phyloP scores from a whole-genome alignment of 2,797 vertebrate genomes.

The Toxotes lorentzi region DNA sequence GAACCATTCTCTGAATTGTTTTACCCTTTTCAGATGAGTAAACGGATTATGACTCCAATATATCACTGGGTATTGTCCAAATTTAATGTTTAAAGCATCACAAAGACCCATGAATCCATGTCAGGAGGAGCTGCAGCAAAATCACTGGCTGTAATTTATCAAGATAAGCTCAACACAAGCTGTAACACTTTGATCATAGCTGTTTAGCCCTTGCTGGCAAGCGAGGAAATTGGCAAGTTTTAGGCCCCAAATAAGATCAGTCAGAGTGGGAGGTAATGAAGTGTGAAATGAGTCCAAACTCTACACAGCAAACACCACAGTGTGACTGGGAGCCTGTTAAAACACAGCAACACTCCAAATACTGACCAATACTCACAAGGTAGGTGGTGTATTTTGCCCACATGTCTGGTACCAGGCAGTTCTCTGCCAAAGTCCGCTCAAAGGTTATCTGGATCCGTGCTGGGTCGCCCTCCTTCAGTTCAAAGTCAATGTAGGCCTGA shows the following conservation, averaged over 20 bases:
- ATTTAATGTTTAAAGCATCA: conserved; percentile 5
- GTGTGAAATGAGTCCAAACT: not conserved
- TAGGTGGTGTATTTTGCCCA: conserved; percentile 95
- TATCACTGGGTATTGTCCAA: not conserved
- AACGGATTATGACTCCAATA: not conserved
- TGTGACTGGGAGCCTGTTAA: not conserved
- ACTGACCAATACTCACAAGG: conserved; percentile 88
- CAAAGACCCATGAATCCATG: not conserved
- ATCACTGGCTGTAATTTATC: not conserved
- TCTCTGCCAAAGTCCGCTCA: conserved; percentile 94
- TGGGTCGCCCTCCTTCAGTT: conserved; percentile 94
- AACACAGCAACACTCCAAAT: not conserved
- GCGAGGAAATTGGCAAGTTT: not conserved
- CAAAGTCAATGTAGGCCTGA: conserved; percentile 94
- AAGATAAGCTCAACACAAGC: not conserved
- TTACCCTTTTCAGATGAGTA: not conserved
- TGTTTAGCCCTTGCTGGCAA: not conserved
- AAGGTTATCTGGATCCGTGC: conserved; percentile 93
- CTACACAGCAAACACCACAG: conserved; percentile 3
- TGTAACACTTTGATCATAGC: conserved; percentile 5
- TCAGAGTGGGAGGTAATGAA: conserved; percentile 12
- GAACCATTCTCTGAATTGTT: no score
- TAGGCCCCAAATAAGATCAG: conserved; percentile 4
- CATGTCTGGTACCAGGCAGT: conserved; percentile 97
- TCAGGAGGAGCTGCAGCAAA: not conserved